Conservation (phyloP, 1,140 invertebrate species). For the Nasonia vitripennis region DNA sequence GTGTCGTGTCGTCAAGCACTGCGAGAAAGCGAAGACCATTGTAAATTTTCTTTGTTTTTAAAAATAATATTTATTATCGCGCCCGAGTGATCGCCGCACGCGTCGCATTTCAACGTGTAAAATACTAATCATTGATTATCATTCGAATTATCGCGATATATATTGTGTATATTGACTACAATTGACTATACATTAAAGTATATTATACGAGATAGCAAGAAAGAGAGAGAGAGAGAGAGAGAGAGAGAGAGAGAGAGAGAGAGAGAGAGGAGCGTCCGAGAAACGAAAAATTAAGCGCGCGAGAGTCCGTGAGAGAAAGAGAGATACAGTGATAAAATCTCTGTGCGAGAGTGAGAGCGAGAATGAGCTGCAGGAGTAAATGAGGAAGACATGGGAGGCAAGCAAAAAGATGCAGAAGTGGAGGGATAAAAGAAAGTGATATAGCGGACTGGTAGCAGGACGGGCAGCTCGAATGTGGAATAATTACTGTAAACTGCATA, state of each 20-base stretch:
- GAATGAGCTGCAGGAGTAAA: slow-evolving; percentile 38
- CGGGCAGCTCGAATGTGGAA: slow-evolving; percentile 12
- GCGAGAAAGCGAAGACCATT: slow-evolving; percentile 55
- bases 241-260: slow-evolving; percentile 44
- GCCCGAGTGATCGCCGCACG: slow-evolving; percentile 60
- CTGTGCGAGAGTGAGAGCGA: slow-evolving; percentile 51
- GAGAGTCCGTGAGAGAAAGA: slow-evolving; percentile 46
- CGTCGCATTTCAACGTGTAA: slow-evolving; percentile 72
- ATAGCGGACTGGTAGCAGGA: slow-evolving; percentile 28
- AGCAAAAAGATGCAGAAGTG: slow-evolving; percentile 54
- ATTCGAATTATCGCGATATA: slow-evolving; percentile 70
- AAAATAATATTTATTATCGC: slow-evolving; percentile 72
- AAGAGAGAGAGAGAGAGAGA: slow-evolving; percentile 33
- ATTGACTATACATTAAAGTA: slow-evolving; percentile 61
- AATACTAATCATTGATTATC: slow-evolving; percentile 73
- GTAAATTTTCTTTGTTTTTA: slow-evolving; percentile 72
- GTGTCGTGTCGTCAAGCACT: slow-evolving; percentile 38
- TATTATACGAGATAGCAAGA: slow-evolving; percentile 18
- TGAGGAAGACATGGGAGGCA: slow-evolving; percentile 39
- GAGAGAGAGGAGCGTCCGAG: slow-evolving; percentile 48
- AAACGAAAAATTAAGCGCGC: slow-evolving; percentile 6
- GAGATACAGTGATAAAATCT: slow-evolving; percentile 55
- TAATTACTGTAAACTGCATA: neutral
- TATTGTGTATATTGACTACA: slow-evolving; percentile 74
- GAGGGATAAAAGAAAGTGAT: slow-evolving; percentile 58